Conservation (phyloP, 2,797 vertebrate species). For the Bovichtus variegatus region DNA sequence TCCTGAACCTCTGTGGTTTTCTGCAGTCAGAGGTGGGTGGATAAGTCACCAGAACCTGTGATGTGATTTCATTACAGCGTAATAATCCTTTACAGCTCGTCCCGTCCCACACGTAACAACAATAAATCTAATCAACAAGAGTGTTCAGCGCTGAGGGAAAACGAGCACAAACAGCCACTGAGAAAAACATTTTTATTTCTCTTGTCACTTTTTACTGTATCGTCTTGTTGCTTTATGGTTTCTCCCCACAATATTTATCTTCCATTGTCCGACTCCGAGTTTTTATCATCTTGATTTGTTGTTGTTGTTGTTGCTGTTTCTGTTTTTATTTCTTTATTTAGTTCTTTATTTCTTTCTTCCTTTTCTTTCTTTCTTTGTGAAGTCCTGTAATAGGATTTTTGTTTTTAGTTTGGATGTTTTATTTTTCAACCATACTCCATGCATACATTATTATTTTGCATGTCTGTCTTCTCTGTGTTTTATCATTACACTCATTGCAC, state of each 20-base stretch:
- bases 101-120: conserved; percentile 40
- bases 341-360: too few relatives aligned
- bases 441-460: neutral
- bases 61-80: conserved; percentile 63
- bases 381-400: neutral
- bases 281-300: conserved; percentile 41
- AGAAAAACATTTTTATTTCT: conserved; percentile 49
- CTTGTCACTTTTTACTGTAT: conserved; percentile 47
- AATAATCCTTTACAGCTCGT: conserved; percentile 66
- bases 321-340: neutral
- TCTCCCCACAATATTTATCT: conserved; percentile 26
- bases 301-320: neutral
- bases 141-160: conserved; percentile 25
- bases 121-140: conserved; percentile 56
- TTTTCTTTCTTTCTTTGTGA: neutral
- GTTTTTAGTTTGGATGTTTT: neutral
- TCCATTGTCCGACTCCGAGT: neutral
- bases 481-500: neutral
- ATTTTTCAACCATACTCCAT: neutral
- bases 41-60: conserved; percentile 55
- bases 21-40: conserved; percentile 35
- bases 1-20: conserved; percentile 12
- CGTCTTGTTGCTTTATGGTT: conserved; percentile 29
- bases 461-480: neutral
- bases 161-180: conserved; percentile 12